Evolutionary conservation across 2,113 vertebrate species (phyloP).

Genomic region (Carettochelys insculpta): DNA sequence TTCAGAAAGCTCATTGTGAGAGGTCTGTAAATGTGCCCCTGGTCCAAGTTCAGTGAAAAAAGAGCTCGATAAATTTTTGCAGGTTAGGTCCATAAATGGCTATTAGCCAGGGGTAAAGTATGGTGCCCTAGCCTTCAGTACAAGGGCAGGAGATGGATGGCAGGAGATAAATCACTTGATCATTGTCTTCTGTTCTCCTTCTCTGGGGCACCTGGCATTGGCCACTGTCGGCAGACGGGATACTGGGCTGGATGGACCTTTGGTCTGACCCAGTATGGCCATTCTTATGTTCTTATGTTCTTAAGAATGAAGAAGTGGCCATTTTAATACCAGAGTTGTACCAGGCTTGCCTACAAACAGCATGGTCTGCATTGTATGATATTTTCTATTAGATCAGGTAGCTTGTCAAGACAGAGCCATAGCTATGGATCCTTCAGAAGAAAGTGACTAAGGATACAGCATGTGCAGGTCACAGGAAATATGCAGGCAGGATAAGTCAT

Average conservation of each 20-base stretch:
- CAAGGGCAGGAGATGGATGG: too few relatives aligned
- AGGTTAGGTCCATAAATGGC: too few relatives aligned
- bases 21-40: not conserved
- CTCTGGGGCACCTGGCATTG: too few relatives aligned
- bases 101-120: too few relatives aligned
- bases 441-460: not conserved
- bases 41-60: not conserved
- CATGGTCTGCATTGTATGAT: not conserved
- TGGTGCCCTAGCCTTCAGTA: too few relatives aligned
- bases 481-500: not conserved
- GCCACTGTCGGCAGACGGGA: too few relatives aligned
- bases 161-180: too few relatives aligned
- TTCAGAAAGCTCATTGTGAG: not conserved
- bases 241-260: too few relatives aligned
- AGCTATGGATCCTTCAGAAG: not conserved
- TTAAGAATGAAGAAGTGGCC: fast-evolving
- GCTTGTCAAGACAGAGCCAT: not conserved
- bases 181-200: too few relatives aligned
- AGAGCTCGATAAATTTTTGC: too few relatives aligned
- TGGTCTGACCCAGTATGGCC: too few relatives aligned
- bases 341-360: not conserved
- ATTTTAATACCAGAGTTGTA: not conserved
- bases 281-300: too few relatives aligned
- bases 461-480: not conserved
- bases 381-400: not conserved